These are phyloP conservation scores for Conopomorpha cramerella DNA, from an alignment of 1,140 invertebrate genomes.

Conservation along the genomic window DNA sequence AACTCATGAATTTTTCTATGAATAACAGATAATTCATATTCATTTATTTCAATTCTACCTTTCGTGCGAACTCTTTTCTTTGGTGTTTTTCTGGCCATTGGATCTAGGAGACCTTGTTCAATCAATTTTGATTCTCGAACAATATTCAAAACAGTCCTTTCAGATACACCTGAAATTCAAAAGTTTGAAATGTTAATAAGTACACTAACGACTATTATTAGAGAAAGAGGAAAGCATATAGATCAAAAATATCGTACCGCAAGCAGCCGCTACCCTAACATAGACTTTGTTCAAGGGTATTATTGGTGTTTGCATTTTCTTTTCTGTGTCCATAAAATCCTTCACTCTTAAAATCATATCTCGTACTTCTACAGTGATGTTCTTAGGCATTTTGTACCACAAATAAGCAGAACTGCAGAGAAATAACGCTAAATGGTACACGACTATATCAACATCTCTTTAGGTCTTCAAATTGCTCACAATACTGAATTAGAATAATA, in stretches of 20 bases:
- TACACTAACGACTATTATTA: too few relatives aligned
- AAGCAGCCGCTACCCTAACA: constrained; percentile 42
- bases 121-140: constrained; percentile 42
- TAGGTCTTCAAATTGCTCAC: too few relatives aligned
- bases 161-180: constrained; percentile 35
- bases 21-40: constrained; percentile 48
- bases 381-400: constrained; percentile 38
- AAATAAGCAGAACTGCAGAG: constrained; percentile 11
- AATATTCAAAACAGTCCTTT: constrained; percentile 42
- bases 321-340: constrained; percentile 53
- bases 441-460: too few relatives aligned
- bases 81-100: constrained; percentile 34
- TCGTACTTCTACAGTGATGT: constrained; percentile 49
- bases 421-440: too few relatives aligned
- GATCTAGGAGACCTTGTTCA: constrained; percentile 44
- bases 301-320: constrained; percentile 51
- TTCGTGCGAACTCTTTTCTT: constrained; percentile 46
- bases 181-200: neutral
- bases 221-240: neutral
- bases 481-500: too few relatives aligned
- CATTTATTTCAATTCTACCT: constrained; percentile 48
- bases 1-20: constrained; percentile 47
- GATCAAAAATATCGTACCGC: constrained; percentile 27
- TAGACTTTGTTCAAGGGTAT: constrained; percentile 51
- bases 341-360: constrained; percentile 52